These are phyloP conservation scores for Tipula helvola DNA, from an alignment of 2,888 invertebrate genomes.

Conservation along the genomic window DNA sequence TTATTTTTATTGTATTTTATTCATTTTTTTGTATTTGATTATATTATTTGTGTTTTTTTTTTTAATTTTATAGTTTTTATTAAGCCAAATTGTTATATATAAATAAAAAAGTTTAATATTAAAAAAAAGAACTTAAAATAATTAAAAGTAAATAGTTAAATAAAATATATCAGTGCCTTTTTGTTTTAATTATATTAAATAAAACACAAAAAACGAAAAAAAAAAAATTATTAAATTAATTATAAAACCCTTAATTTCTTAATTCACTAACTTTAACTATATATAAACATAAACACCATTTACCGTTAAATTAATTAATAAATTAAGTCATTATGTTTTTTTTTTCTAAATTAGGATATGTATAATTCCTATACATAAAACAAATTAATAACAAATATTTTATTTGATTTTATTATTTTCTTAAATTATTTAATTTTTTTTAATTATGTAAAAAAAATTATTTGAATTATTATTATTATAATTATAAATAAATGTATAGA, in stretches of 20 bases:
- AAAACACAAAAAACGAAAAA: neutral
- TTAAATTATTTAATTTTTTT: neutral
- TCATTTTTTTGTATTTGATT: neutral
- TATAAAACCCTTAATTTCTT: neutral
- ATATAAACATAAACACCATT: neutral
- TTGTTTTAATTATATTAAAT: slow-evolving; percentile 4
- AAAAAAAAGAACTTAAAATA: neutral
- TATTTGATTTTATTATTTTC: neutral
- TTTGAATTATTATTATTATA: neutral
- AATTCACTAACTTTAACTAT: neutral
- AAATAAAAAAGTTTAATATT: neutral
- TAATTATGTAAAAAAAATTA: neutral
- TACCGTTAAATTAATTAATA: neutral
- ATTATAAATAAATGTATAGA: neutral
- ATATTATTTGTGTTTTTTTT: neutral
- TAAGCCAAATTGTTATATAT: slow-evolving; percentile 4
- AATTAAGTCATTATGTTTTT: neutral
- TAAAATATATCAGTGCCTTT: neutral
- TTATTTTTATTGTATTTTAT: neutral
- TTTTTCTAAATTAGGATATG: neutral
- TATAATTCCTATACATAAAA: neutral
- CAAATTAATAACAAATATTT: neutral
- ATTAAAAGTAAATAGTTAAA: neutral
- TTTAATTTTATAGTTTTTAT: neutral
- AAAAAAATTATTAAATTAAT: neutral